A percentile compares a stretch with the other conserved stretches of the same genome.
Evolutionary conservation across 1,140 invertebrate genomes (phyloP).

Genomic region (Radopholus similis): DNA sequence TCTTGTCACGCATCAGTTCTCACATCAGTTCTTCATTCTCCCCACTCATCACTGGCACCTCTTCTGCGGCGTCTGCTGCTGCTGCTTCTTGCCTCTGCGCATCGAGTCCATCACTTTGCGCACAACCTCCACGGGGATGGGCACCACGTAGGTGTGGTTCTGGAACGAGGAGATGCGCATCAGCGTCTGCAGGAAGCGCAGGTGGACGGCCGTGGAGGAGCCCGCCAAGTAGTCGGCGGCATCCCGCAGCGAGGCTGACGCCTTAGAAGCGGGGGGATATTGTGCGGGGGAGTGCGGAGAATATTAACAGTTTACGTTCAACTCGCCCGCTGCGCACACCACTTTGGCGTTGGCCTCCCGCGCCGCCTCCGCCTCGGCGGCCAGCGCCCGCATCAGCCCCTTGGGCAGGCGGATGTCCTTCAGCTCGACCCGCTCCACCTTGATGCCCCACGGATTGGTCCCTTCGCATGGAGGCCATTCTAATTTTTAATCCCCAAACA

Average conservation of each 20-base stretch:
- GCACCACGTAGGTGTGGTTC: conserved; percentile 49
- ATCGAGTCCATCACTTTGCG: conserved; percentile 6
- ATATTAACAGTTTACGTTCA: conserved; percentile 65
- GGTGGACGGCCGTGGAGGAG: conserved; percentile 42
- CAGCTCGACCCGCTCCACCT: conserved; percentile 64
- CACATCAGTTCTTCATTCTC: no score
- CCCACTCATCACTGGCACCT: neutral
- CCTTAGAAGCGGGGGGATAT: conserved; percentile 15
- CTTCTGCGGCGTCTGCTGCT: no score
- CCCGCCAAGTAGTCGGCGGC: conserved; percentile 39
- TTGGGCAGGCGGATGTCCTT: conserved; percentile 52
- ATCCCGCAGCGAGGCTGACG: conserved; percentile 39
- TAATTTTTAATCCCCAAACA: neutral
- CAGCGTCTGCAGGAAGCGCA: conserved; percentile 47
- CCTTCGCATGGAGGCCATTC: conserved; percentile 31
- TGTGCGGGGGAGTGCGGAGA: neutral
- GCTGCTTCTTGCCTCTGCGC: no score
- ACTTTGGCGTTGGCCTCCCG: conserved; percentile 57
- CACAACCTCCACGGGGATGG: conserved; percentile 36
- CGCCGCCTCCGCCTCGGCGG: conserved; percentile 50
- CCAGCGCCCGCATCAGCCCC: conserved; percentile 43
- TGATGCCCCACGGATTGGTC: conserved; percentile 53
- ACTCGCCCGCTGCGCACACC: conserved; percentile 62
- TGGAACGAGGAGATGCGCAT: conserved; percentile 39
- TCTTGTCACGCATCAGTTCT: no score